Evolutionary conservation across 1,140 invertebrate genomes (phyloP).

Genomic region (Drosophila eugracilis): DNA sequence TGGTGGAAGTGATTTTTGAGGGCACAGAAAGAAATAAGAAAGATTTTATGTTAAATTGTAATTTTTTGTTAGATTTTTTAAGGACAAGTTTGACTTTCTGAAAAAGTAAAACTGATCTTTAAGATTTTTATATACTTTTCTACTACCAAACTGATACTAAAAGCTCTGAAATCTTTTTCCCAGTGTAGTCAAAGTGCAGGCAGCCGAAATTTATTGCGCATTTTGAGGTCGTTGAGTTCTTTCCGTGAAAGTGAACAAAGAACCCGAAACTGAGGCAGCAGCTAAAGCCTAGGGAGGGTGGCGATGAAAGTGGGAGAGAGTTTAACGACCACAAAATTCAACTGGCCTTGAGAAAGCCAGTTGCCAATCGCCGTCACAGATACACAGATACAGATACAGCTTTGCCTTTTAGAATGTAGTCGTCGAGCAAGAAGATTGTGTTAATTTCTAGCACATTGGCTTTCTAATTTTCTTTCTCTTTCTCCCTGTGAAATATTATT

Average conservation of each 20-base stretch:
- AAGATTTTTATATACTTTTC: background rate
- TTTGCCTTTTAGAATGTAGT: slow-evolving; percentile 7
- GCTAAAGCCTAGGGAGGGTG: too few species aligned
- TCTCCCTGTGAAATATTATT: slow-evolving; percentile 24
- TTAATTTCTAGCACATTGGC: slow-evolving; percentile 54
- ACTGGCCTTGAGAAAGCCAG: slow-evolving; percentile 69
- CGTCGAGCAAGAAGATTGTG: slow-evolving; percentile 41
- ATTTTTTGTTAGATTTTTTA: too few species aligned
- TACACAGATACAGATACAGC: slow-evolving; percentile 24
- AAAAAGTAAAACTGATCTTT: too few species aligned
- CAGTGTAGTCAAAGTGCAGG: slow-evolving; percentile 46
- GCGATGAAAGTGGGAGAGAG: slow-evolving; percentile 23
- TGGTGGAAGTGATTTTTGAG: background rate
- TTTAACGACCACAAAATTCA: slow-evolving; percentile 65
- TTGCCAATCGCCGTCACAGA: slow-evolving; percentile 47
- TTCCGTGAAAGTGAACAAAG: slow-evolving; percentile 63
- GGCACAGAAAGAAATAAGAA: background rate
- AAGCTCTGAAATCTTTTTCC: too few species aligned
- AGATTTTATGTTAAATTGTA: too few species aligned
- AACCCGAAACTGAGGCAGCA: background rate
- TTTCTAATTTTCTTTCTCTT: slow-evolving; percentile 6
- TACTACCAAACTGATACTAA: too few species aligned
- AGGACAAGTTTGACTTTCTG: too few species aligned
- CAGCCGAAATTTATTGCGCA: slow-evolving; percentile 63
- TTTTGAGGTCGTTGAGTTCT: slow-evolving; percentile 58